Evolutionary conservation across 2,888 invertebrate genomes (phyloP), one percentile per base, ranked within the genome.

Genomic region (Clivina fossor): DNA sequence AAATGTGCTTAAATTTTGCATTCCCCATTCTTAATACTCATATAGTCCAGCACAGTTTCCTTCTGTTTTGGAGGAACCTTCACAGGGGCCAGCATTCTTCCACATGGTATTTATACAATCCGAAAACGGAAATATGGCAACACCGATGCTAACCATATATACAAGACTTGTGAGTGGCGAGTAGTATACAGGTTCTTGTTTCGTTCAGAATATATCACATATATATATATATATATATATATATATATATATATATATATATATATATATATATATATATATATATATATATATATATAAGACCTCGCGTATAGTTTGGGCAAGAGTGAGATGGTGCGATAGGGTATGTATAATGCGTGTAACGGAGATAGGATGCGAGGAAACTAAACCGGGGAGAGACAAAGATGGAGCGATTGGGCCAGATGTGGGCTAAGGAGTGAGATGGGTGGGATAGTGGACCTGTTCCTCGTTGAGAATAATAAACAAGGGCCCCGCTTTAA

Each of bases 401-500:
- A 53, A 32, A 8, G 33, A 41, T 20, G 50, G 8, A 15, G 8
- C 38, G 18, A 18, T 13, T n/a, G 7, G 4, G n/a, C n/a, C n/a
- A n/a, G n/a, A n/a, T 2, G 41, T 11, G 33, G 16, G 19, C 2
- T 37, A 16, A 15, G 9, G 26, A 47, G 20, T 15, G 20, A 13
- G 47, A 47, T 7, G 15, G 20, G n/a, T n/a, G n/a, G n/a, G n/a
- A n/a, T n/a, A 33, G 53, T 58, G 58, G 59, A 61, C 61, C 60
- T 66, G 69, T 66, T 65, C 67, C 64, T 61, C 62, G 60, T 61
- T 62, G 66, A 69, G 69, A 69, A 70, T 70, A 71, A 71, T 72
- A 71, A 71, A 71, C 71, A 71, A 71, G 69, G 68, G 69, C 68
- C n/a, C 47, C 66, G 69, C 70, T 71, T 70, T 69, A 70, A 70